Evolutionary conservation across 2,888 invertebrate species (phyloP).

Genomic region (Metopia argyrocephala): DNA sequence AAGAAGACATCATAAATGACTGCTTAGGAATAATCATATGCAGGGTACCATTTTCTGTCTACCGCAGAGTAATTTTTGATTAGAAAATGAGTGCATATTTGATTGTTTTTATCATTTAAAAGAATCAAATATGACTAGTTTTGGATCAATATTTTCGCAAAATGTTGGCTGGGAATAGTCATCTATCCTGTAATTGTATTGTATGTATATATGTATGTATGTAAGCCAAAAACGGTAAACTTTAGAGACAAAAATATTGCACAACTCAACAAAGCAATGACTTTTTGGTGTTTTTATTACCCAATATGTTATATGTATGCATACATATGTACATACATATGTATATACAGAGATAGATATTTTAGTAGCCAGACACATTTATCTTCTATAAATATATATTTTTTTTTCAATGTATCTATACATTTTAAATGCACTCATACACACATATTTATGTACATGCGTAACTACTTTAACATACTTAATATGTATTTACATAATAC

Average conservation of each 20-base stretch:
- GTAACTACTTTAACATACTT: neutral
- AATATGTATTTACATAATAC: too few species aligned
- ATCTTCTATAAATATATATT: neutral
- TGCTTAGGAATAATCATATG: too few species aligned
- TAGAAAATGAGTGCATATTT: too few species aligned
- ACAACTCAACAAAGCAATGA: slow-evolving; percentile 77
- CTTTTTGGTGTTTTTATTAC: slow-evolving; percentile 75
- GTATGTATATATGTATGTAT: slow-evolving; percentile 29
- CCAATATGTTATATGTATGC: slow-evolving; percentile 54
- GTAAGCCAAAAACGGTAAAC: slow-evolving; percentile 10
- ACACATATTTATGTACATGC: neutral
- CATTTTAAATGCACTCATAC: neutral
- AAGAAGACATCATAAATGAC: too few species aligned
- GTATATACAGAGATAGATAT: neutral
- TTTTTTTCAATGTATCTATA: neutral
- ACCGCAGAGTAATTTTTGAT: too few species aligned
- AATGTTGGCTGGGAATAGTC: too few species aligned
- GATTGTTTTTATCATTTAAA: too few species aligned
- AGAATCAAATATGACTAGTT: too few species aligned
- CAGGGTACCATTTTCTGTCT: too few species aligned
- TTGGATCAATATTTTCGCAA: too few species aligned
- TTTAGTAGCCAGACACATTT: neutral
- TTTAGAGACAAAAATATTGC: slow-evolving; percentile 64
- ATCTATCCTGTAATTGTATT: neutral
- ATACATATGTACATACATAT: neutral